Base-by-base conservation (phyloP, 2,113 vertebrate genomes). In the Okapia johnstoni region DNA sequence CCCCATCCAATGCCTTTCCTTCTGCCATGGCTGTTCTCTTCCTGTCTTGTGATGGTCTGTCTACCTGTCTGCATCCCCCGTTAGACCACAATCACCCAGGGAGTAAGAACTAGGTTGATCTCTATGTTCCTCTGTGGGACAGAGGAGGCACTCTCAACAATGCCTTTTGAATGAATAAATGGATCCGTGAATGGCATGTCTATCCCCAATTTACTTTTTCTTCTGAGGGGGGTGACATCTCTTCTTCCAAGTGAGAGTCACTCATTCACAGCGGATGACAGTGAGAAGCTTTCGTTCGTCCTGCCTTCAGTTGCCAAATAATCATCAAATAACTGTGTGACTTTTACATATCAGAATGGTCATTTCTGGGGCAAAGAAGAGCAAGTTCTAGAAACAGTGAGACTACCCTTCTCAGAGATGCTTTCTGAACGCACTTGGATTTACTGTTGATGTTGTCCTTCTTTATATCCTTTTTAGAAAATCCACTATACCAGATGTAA, bases 291-390 rank as follows among this genome's bases (percentile, higher is more conserved):
- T 61, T 40, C 36, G 33, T 26, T 19, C 30, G 28, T 57, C 73
- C 52, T 91, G 48, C 48, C 28, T 89, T 17, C 83, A 5, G 33
- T 4, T 40, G 48, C 83, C 85, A n/a, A 43, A n/a, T 15, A 83
- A 0, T 36, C 83, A 87, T 16, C 6, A 46, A 26, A 36, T 0
- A 16, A 17, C 21, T 16, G 36, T 7, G 88, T 6, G 21, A 43
- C 70, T 43, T 55, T 61, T 26, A 46, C 25, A 14, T 1, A 54
- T 46, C 26, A 19, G 25, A 26, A 7, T 3, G 12, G 54, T 23
- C 52, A 36, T 9, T 26, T 66, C 81, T 66, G 30, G 21, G 54
- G 43, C 54, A 55, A 2, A 4, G 30, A 70, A 76, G 21, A 19
- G 40, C 28, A 46, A 57, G 16, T 8, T 48, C 80, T 46, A 5